phyloP scores from a whole-genome alignment of 2,113 vertebrate species.

The Sorex araneus region DNA sequence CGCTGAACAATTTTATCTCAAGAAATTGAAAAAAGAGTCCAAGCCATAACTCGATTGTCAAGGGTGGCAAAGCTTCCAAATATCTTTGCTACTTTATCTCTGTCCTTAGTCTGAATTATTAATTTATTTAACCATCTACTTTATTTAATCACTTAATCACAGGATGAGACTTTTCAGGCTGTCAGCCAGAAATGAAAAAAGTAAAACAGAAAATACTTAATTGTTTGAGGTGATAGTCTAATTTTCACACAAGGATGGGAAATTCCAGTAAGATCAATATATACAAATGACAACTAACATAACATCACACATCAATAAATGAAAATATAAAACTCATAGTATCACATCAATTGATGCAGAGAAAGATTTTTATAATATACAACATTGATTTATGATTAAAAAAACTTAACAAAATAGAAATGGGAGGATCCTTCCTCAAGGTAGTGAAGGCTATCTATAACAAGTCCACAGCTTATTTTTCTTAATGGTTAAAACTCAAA shows the following conservation, averaged over 20 bases:
- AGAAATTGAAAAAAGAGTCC: constrained; percentile 27
- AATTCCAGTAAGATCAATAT: no score
- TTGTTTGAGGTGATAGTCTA: not conserved
- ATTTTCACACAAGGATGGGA: rapidly evolving
- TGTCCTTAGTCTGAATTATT: not conserved
- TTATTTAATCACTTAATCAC: not conserved
- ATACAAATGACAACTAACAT: no score
- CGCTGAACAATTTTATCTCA: constrained; percentile 44
- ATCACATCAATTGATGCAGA: no score
- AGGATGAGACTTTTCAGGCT: not conserved
- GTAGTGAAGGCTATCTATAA: no score
- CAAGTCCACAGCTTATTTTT: no score
- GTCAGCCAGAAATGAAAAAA: not conserved
- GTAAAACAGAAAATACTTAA: not conserved
- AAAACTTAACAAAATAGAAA: no score
- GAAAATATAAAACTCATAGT: no score
- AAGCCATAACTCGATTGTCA: not conserved
- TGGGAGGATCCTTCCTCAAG: no score
- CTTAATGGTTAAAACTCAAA: no score
- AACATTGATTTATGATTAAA: no score
- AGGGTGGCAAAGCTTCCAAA: not conserved
- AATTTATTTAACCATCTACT: constrained; percentile 27
- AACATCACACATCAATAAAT: no score
- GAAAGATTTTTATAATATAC: no score
- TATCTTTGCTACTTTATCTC: constrained; percentile 1